Evolutionary conservation across 2,113 vertebrate genomes (phyloP).

Genomic region (Thamnophis sirtalis): DNA sequence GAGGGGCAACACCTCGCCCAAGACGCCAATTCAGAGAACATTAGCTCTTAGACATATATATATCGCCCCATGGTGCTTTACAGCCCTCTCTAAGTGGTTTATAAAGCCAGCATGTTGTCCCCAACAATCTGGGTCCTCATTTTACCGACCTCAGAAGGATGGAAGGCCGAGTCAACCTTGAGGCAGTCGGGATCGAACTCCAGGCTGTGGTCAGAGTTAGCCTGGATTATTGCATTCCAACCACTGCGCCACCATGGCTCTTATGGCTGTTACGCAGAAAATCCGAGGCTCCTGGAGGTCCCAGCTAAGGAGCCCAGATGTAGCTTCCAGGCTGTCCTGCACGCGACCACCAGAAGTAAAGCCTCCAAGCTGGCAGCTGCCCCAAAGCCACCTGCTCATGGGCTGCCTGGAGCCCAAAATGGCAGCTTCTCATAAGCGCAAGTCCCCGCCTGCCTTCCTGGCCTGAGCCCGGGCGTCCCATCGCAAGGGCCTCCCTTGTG

Average conservation of each 20-base stretch:
- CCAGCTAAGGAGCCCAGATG: background rate
- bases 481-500: background rate
- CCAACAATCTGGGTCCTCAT: background rate
- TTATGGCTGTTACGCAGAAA: background rate
- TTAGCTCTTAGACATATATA: background rate
- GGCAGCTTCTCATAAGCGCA: background rate
- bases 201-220: background rate
- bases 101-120: background rate
- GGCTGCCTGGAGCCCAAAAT: background rate
- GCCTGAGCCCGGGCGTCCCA: background rate
- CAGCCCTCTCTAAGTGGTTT: background rate
- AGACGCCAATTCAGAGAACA: background rate
- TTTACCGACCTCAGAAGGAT: background rate
- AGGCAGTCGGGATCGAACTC: background rate
- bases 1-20: background rate
- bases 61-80: background rate
- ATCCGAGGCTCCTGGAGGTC: background rate
- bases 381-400: background rate
- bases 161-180: too few relatives aligned
- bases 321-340: background rate
- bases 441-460: background rate
- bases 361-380: background rate
- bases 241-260: background rate
- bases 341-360: background rate
- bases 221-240: background rate